Conservation (phyloP, 2,113 vertebrate genomes). For the Danionella cerebrum region DNA sequence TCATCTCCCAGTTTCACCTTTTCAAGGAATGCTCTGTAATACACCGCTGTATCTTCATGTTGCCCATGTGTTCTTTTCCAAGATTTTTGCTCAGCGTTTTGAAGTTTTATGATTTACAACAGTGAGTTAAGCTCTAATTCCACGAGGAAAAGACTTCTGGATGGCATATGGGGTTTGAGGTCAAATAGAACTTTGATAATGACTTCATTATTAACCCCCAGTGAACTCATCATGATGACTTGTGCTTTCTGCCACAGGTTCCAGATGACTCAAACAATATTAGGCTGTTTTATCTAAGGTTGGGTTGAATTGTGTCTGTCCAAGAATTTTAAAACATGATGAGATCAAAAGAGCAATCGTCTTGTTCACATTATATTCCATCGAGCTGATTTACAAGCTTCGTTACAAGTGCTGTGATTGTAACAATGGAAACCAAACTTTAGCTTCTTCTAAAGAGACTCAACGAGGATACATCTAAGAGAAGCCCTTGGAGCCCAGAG, state of each 20-base stretch:
- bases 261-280: neutral
- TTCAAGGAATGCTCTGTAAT: neutral
- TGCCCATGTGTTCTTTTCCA: neutral
- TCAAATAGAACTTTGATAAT: neutral
- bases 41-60: neutral
- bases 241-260: neutral
- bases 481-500: too few relatives aligned
- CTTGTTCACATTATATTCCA: too few relatives aligned
- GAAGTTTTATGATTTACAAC: neutral
- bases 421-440: too few relatives aligned
- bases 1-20: neutral
- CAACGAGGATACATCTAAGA: too few relatives aligned
- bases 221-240: neutral
- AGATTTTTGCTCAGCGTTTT: neutral
- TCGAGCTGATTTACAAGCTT: too few relatives aligned
- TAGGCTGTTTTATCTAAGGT: neutral
- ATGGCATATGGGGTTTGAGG: neutral
- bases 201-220: conserved; percentile 19
- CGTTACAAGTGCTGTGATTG: too few relatives aligned
- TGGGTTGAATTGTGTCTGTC: too few relatives aligned
- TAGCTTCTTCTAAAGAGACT: too few relatives aligned
- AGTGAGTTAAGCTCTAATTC: neutral
- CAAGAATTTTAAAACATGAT: too few relatives aligned
- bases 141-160: conserved; percentile 7
- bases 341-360: too few relatives aligned